Percentiles rank a stretch among this genome's conserved stretches.
phyloP scores from a whole-genome alignment of 2,888 invertebrate genomes.

The Campoplex capitator region DNA sequence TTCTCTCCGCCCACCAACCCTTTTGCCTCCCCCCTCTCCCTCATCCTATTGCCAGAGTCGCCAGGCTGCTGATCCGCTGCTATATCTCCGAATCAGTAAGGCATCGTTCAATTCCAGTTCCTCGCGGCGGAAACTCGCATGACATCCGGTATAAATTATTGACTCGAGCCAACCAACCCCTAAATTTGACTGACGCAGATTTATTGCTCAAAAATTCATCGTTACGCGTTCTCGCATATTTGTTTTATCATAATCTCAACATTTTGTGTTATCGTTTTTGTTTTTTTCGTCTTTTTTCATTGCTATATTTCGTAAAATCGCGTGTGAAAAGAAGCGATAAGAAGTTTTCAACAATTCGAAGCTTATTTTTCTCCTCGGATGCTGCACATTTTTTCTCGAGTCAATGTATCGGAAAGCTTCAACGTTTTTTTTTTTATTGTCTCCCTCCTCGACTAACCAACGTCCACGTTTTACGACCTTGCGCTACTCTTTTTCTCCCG shows the following conservation, averaged over 20 bases:
- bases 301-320: not conserved
- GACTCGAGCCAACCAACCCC: not conserved
- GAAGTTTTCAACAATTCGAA: not conserved
- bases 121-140: not conserved
- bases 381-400: not conserved
- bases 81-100: conserved; percentile 42
- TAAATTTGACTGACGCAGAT: conserved; percentile 3
- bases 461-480: conserved; percentile 55
- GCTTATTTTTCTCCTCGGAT: not conserved
- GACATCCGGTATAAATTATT: conserved; percentile 13
- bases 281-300: too few species aligned
- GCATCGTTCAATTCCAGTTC: conserved; percentile 38
- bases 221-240: not conserved
- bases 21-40: not conserved
- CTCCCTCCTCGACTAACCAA: conserved; percentile 14
- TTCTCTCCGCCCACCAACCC: not conserved
- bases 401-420: conserved; percentile 23
- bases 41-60: too few species aligned
- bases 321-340: not conserved
- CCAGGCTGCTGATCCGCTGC: not conserved
- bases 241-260: too few species aligned
- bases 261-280: too few species aligned
- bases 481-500: not conserved
- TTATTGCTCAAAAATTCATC: not conserved
- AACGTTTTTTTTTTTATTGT: not conserved